These are phyloP conservation scores for Onthophagus taurus DNA, from an alignment of 1,140 invertebrate genomes.

Conservation along the genomic window DNA sequence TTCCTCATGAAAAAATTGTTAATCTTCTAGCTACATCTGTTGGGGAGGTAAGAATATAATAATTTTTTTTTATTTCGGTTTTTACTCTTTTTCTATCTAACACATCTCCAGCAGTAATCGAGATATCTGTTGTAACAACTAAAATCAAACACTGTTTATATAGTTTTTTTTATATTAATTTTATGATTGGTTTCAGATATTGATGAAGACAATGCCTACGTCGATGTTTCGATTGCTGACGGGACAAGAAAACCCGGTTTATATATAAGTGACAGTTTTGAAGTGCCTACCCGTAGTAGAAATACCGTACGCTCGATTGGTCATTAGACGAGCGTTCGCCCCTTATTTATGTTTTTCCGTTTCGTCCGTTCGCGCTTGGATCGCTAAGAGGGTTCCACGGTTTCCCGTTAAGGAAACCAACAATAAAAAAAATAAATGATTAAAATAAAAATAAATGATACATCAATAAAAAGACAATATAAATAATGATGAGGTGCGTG, in stretches of 20 bases:
- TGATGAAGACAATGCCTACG: constrained; percentile 99
- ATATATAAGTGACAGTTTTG: constrained; percentile 59
- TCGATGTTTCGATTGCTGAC: constrained; percentile 98
- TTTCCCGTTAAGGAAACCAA: background rate
- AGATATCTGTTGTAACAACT: no score
- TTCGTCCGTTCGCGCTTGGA: constrained; percentile 30
- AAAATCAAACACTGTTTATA: background rate
- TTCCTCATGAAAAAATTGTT: constrained; percentile 98
- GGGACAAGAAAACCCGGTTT: constrained; percentile 97
- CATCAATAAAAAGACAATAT: constrained; percentile 6
- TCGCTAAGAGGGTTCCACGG: constrained; percentile 29
- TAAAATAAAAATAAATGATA: constrained; percentile 8
- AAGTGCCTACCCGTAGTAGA: constrained; percentile 40
- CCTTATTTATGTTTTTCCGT: no score
- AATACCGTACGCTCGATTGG: constrained; percentile 34
- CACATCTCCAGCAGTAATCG: background rate
- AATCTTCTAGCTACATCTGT: constrained; percentile 97
- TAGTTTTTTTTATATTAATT: background rate
- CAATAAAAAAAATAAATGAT: background rate
- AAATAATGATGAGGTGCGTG: constrained; percentile 20
- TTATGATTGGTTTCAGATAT: constrained; percentile 57
- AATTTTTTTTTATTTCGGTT: background rate
- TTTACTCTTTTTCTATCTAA: no score
- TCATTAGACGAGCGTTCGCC: no score
- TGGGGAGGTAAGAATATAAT: constrained; percentile 71